Evolutionary conservation across 2,888 invertebrate species (phyloP), one percentile per base, ranked within the genome.

Genomic region (Pyralis farinalis): DNA sequence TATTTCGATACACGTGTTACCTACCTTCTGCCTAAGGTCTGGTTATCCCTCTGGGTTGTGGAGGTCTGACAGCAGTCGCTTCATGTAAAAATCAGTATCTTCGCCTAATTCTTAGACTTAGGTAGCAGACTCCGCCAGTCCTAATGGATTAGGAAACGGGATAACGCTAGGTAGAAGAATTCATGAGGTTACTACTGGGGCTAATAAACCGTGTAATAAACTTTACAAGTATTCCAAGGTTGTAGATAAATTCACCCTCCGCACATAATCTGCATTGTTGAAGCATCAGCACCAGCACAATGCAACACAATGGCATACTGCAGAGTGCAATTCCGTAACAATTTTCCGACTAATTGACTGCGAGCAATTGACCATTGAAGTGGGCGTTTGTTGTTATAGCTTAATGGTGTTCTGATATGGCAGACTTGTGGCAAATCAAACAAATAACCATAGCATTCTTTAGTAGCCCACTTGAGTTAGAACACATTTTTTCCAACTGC

Each of bases 301-400:
- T 25, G 7, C 29, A 34, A 38, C 37, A 39, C 34, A 38, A 37
- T 43, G 30, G 55, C 48, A 43, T 53, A 25, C 10, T 12, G 38
- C 53, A 44, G 48, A 60, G 55, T 63, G 60, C 67, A 68, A 63
- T 65, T 67, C 71, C 66, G 59, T 67, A 64, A 77, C 77, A 83
- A 87, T 87, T 86, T 85, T 84, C 78, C 87, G 85, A 79, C 77
- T 83, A 86, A 86, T 87, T 87, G 84, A 82, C 59, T 70, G 69
- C 73, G 73, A 68, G 76, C 79, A 84, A 81, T 85, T 72, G 82
- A 84, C 75, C 86, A 80, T 86, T 76, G 64, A 72, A 71, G 67
- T 68, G 58, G 67, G 64, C 67, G 74, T 72, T 63, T 60, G 72
- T 70, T 74, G 69, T 81, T 71, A 80, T 72, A 74, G 67, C 63